Base-by-base conservation (phyloP, 1,140 invertebrate species). In the Helicorthomorpha holstii region DNA sequence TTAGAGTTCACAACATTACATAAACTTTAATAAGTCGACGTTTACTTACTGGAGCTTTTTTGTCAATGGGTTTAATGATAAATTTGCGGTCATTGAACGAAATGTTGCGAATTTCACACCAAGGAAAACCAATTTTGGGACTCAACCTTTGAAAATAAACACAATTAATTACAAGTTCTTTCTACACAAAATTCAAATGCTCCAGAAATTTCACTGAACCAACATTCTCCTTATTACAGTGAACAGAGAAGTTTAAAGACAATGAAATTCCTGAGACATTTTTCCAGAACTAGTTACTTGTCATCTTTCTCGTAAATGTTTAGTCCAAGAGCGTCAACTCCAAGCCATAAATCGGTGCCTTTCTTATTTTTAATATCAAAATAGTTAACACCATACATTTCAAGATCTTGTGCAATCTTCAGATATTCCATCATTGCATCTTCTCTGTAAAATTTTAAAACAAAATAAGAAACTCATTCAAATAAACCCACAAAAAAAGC, bases 41-140 rank as follows among this genome's bases (percentile, higher is more conserved):
- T n/a, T 41, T 22, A 66, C 69, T 69, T 63, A 75, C 73, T 45
- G 93, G 92, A 26, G 94, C 90, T 69, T 98, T 98, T 72, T 98
- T 98, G 71, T 98, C 95, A 60, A 98, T 98, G 26, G 95, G 95
- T 72, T 98, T 98, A 64, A 99, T 98, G 58, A 98, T 93, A 73
- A 99, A 99, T 72, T 97, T 97, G 65, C 92, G 87, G 68, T 98
- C 95, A 67, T 97, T 98, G 71, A 98, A 98, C 24, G 93, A 96
- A 64, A 99, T 98, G 69, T 99, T 98, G 59, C 94, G 80, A 64
- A 99, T 98, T 74, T 99, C 96, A 50, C 92, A 96, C 95, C 95
- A 99, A 1, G 95, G 95, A 69, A 99, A 99, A 53, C 95, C 95
- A 69, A 98, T 98, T 73, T 98, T 98, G 2, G 85, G 92, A 51